Evolutionary conservation across 2,888 invertebrate species (phyloP), one percentile per base, ranked within the genome.

Genomic region (Marronus borbonicus): DNA sequence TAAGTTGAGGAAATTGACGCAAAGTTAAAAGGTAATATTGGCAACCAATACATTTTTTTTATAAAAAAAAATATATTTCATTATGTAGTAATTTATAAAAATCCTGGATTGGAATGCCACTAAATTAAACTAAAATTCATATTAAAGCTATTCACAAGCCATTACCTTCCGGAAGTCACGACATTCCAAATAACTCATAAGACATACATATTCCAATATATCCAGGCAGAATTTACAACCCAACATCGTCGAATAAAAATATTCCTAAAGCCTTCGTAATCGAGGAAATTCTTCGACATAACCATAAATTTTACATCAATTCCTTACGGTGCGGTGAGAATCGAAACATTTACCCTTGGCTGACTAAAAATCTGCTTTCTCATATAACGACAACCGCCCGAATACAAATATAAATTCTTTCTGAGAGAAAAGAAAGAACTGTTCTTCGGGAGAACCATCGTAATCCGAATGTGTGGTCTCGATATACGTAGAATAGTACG

Each of bases 381-480:
- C 65, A 65, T 65, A 17, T 20, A 65, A 31, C 17, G 36, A 65
- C 39, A 39, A 65, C 31, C 31, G 39, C 14, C 31, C 31, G 17
- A 65, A 65, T 28, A 65, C 39, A 65, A 44, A 44, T 44, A 44
- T 44, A 44, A 10, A 44, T 44, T 44, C 44, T 44, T 44, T 44
- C 12, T 2, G 44, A 44, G 44, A 44, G 44, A 44, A 44, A 44
- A 44, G 44, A 44, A 12, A 12, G 44, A 44, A 44, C 44, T 1
- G 12, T 44, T 44, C 44, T 44, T 72, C 31, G 44, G 44, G n/a
- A 17, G 72, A 72, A 72, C 55, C 14, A 39, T 72, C 72, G 50
- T 83, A 85, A 83, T 78, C 81, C 76, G 83, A 84, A 84, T 86
- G 86, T 87, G 87, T 87, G 87, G 87, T 87, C 87, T 82, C 70